phyloP scores from a whole-genome alignment of 64 coral and sea anemone species.

The Pachyseris speciosa region DNA sequence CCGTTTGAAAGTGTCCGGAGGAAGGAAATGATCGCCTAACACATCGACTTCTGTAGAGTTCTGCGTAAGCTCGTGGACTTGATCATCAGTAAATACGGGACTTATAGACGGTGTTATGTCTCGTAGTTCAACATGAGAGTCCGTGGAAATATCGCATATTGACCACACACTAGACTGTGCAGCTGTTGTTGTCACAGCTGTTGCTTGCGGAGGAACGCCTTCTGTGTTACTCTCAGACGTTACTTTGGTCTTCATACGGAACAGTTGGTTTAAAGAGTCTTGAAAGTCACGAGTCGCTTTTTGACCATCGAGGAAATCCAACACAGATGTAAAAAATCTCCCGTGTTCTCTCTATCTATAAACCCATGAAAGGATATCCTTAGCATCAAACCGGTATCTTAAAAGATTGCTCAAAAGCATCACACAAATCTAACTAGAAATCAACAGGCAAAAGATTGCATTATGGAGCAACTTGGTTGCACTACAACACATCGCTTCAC shows the following conservation, averaged over 20 bases:
- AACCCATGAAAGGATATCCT: neutral
- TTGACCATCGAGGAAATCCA: neutral
- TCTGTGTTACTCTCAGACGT: conserved; percentile 18
- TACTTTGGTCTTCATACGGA: conserved; percentile 49
- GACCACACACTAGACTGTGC: conserved; percentile 66
- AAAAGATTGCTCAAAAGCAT: neutral
- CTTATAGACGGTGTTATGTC: conserved; percentile 97
- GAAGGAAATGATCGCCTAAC: conserved; percentile 69
- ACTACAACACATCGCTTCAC: neutral
- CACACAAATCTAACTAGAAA: neutral
- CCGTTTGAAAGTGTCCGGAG: conserved; percentile 83
- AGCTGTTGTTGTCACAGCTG: conserved; percentile 18
- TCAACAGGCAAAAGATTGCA: neutral
- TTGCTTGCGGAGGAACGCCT: conserved; percentile 32
- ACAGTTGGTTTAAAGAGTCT: neutral
- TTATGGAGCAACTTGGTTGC: neutral
- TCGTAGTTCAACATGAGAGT: conserved; percentile 74
- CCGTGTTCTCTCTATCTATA: neutral
- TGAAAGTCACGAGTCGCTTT: neutral
- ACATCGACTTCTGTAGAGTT: conserved; percentile 85
- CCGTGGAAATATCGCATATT: conserved; percentile 50
- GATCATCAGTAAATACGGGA: conserved; percentile 94
- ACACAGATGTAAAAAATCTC: neutral
- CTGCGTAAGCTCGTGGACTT: conserved; percentile 83
- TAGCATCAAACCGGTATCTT: neutral